These are phyloP conservation scores for Ctenodactylus gundi DNA, from an alignment of 2,113 vertebrate species.

Conservation along the genomic window DNA sequence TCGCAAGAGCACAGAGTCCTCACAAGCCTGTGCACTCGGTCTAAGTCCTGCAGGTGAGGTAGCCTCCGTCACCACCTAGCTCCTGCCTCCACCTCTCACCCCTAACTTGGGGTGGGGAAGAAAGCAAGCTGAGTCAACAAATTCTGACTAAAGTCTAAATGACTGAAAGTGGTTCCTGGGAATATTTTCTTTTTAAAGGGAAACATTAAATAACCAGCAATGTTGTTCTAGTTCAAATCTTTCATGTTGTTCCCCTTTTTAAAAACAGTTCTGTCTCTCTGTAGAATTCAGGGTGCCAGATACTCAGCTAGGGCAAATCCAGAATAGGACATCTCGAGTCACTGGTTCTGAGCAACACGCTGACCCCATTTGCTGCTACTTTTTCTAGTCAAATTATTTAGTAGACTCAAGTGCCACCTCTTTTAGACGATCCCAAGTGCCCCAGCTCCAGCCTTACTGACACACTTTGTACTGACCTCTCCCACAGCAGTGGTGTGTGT, in stretches of 20 bases:
- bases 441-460: neutral
- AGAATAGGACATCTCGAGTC: neutral
- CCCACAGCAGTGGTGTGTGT: too few species aligned
- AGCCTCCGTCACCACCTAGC: neutral
- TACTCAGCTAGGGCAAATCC: neutral
- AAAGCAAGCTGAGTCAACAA: neutral
- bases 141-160: neutral
- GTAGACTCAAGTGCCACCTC: neutral
- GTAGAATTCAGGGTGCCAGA: neutral
- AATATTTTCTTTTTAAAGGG: neutral
- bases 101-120: neutral
- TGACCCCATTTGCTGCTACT: neutral
- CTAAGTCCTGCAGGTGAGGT: conserved; percentile 11
- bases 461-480: neutral
- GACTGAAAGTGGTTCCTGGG: neutral
- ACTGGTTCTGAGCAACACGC: neutral
- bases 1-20: neutral
- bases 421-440: neutral
- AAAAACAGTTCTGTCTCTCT: neutral
- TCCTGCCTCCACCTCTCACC: neutral
- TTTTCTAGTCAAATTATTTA: conserved; percentile 9
- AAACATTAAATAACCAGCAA: neutral
- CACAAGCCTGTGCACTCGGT: neutral
- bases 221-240: neutral
- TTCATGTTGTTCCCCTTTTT: neutral